Evolutionary conservation across 1,140 invertebrate genomes (phyloP), one percentile per base, ranked within the genome.

Genomic region (Drosophila ogumai): DNA sequence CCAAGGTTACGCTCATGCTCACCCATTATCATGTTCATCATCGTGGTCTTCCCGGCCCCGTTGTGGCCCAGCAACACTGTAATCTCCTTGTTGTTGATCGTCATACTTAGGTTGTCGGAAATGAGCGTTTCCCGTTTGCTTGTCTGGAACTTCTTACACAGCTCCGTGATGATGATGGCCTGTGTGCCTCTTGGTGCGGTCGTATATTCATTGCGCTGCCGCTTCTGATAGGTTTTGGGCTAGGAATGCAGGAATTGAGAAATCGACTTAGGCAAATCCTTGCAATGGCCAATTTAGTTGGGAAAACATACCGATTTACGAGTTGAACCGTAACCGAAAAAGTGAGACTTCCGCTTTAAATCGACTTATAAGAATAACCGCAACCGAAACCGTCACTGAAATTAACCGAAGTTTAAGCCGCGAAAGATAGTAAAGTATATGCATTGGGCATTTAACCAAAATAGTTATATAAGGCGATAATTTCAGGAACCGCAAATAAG

Each of bases 41-140:
- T 94, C 68, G 95, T 96, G 7, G 95, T 96, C 93, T 96, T 96
- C 7, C 96, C 96, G 66, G 95, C 96, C 41, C 96, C 96, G 90
- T 96, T 96, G 73, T 95, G 96, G 15, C 96, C 96, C 10, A 97
- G 93, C 41, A 97, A 90, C 7, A 94, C 94, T 17, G 94, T 95
- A 60, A 95, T 94, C 82, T 94, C 93, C 59, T 93, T 93, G 86
- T 94, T 94, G 50, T 87, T 91, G 43, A 93, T 92, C 17, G 80
- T 90, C 91, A 93, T 92, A 58, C 84, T 75, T 32, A 93, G 50
- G 59, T 82, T 60, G 57, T 93, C 81, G 4, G 92, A 81, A 76
- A 91, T 91, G 2, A 61, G 34, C 17, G 79, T 90, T 44, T 87
- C 79, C 3, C 88, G 79, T 58, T 78, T 78, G 19, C 46, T 75